phyloP scores from a whole-genome alignment of 2,888 invertebrate species.

The Vesta saturnalis region DNA sequence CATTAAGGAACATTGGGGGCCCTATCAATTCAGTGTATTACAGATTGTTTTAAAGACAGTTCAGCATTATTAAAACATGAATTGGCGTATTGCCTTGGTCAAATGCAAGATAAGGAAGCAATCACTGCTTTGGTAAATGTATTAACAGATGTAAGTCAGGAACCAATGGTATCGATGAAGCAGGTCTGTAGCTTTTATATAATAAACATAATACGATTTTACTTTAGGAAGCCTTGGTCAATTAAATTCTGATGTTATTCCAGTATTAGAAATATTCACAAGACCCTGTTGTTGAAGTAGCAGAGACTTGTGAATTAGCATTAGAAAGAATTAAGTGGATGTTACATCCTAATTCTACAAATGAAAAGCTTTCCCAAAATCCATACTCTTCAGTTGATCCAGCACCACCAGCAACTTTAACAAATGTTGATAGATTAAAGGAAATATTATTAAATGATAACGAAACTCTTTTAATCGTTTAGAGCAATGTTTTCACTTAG shows the following conservation, averaged over 20 bases:
- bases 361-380: conserved; percentile 68
- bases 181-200: conserved; percentile 70
- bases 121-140: conserved; percentile 79
- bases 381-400: conserved; percentile 93
- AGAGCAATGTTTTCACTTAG: conserved; percentile 96
- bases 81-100: conserved; percentile 96
- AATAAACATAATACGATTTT: too few relatives aligned
- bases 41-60: conserved; percentile 81
- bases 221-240: conserved; percentile 96
- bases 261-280: conserved; percentile 77
- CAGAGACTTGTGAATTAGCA: conserved; percentile 95
- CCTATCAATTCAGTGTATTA: conserved; percentile 81
- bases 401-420: conserved; percentile 75
- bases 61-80: conserved; percentile 96
- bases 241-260: conserved; percentile 78
- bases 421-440: conserved; percentile 68
- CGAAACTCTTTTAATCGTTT: conserved; percentile 70
- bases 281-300: conserved; percentile 84
- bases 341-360: conserved; percentile 59
- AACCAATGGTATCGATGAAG: conserved; percentile 98
- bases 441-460: conserved; percentile 76
- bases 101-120: conserved; percentile 91
- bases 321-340: conserved; percentile 85
- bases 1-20: conserved; percentile 91
- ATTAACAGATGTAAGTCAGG: conserved; percentile 81